phyloP scores from a whole-genome alignment of 1,140 invertebrate genomes.

The Stegodyphus dumicola region DNA sequence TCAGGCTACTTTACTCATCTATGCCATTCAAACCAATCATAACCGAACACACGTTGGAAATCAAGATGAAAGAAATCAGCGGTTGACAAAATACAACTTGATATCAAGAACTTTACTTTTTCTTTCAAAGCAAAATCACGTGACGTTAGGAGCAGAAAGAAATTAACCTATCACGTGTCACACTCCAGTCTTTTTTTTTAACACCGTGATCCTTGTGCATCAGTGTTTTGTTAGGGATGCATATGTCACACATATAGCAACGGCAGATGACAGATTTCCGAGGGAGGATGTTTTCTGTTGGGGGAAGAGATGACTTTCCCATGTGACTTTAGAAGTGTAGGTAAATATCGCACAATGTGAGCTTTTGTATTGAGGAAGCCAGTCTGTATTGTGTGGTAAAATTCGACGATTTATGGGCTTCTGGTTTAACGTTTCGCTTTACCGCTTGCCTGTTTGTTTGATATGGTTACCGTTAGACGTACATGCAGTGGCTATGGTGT shows the following conservation, averaged over 20 bases:
- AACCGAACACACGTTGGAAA: background rate
- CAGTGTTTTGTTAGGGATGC: conserved; percentile 6
- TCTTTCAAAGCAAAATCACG: background rate
- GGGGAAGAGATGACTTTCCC: background rate
- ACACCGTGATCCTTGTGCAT: background rate
- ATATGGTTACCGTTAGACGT: no score
- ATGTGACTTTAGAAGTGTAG: background rate
- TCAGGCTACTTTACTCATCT: background rate
- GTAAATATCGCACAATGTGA: background rate
- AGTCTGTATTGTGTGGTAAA: background rate
- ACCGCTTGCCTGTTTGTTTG: no score
- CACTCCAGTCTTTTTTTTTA: background rate
- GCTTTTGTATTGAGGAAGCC: background rate
- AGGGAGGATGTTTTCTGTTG: background rate
- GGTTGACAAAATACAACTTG: conserved; percentile 12
- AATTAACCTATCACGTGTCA: conserved; percentile 25
- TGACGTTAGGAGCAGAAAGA: background rate
- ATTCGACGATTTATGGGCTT: no score
- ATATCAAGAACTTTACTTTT: background rate
- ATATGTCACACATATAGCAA: background rate
- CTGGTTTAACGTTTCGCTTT: no score
- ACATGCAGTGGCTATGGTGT: no score
- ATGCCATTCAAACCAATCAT: background rate
- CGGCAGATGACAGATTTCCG: background rate
- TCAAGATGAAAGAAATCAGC: background rate